Evolutionary conservation across 2,113 vertebrate genomes (phyloP).

Genomic region (Dromas ardeola): DNA sequence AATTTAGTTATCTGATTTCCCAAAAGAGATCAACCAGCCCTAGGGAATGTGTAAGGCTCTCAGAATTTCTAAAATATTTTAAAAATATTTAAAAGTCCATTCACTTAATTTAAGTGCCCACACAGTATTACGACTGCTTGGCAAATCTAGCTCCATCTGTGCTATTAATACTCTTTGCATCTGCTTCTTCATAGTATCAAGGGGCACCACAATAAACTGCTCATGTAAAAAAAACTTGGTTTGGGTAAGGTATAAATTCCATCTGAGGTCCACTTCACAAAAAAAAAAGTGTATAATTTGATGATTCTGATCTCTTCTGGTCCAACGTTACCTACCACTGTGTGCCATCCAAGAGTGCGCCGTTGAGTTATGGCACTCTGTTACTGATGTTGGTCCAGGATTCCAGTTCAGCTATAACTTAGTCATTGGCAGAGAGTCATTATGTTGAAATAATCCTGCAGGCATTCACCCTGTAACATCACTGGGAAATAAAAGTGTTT

Average conservation of each 20-base stretch:
- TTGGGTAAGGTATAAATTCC: neutral
- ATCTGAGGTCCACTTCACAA: rapidly evolving
- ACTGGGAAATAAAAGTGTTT: neutral
- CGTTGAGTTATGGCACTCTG: neutral
- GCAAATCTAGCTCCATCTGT: neutral
- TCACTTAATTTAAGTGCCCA: neutral
- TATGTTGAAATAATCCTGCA: neutral
- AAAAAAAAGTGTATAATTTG: neutral
- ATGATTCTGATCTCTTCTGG: neutral
- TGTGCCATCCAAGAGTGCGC: neutral
- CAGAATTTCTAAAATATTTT: neutral
- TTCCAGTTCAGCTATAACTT: constrained; percentile 16
- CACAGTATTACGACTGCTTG: neutral
- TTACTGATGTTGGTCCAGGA: neutral
- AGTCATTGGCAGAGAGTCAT: neutral
- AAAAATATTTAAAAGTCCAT: neutral
- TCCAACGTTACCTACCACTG: neutral
- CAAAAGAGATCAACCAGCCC: neutral
- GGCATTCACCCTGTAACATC: neutral
- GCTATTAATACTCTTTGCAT: neutral
- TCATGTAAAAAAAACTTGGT: neutral
- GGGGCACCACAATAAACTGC: neutral
- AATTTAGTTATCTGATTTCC: constrained; percentile 10
- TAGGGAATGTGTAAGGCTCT: neutral
- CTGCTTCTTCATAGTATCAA: neutral